Evolutionary conservation across 2,888 invertebrate species (phyloP).

Genomic region (Andrena fulva): DNA sequence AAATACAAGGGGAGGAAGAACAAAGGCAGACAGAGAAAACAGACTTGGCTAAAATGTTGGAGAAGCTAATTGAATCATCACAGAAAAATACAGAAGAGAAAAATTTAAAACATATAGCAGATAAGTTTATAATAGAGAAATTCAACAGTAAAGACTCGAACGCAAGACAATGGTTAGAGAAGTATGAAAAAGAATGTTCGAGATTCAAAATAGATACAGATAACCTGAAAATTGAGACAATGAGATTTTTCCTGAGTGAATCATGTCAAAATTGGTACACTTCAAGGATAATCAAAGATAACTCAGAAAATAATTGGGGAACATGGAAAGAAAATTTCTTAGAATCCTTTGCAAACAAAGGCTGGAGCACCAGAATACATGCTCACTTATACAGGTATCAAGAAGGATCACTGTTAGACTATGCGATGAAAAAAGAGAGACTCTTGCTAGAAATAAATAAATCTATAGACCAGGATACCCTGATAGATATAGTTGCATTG

Average conservation of each 20-base stretch:
- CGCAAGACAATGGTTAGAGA: conserved; percentile 9
- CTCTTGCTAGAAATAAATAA: not conserved
- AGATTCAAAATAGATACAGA: conserved; percentile 1
- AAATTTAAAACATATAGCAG: too few relatives aligned
- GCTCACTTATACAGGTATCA: not conserved
- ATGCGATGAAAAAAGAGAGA: not conserved
- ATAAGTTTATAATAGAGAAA: too few relatives aligned
- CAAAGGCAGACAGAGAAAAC: too few relatives aligned
- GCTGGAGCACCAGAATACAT: not conserved
- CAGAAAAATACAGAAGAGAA: too few relatives aligned
- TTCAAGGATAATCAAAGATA: not conserved
- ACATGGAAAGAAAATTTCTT: not conserved
- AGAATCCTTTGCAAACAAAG: not conserved
- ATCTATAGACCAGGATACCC: not conserved
- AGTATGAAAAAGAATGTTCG: conserved; percentile 7
- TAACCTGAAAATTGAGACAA: not conserved
- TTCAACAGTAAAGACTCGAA: too few relatives aligned
- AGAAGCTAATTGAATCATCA: too few relatives aligned
- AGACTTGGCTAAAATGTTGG: too few relatives aligned
- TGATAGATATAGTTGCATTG: not conserved
- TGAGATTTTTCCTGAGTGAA: not conserved
- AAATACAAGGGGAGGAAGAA: too few relatives aligned
- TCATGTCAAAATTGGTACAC: not conserved
- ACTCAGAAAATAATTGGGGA: conserved; percentile 3
- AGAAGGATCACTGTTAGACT: not conserved